These are phyloP conservation scores for Deilephila elpenor DNA, from an alignment of 2,888 invertebrate species.

Conservation along the genomic window DNA sequence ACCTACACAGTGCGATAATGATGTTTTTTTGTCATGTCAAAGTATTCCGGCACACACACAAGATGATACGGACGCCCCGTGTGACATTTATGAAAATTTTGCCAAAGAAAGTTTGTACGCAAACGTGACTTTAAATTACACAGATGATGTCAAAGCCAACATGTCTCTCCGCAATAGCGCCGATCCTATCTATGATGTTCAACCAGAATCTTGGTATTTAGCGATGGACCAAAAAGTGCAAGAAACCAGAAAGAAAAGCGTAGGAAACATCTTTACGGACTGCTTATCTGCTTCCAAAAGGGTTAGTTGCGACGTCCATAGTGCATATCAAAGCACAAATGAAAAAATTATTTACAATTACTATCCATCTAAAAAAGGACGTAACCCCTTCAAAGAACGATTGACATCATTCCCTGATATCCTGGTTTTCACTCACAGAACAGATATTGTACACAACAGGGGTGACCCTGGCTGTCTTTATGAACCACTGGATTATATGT, in stretches of 20 bases:
- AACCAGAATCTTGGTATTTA: background rate
- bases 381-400: conserved; percentile 31
- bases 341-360: conserved; percentile 4
- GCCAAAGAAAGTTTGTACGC: conserved; percentile 30
- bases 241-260: background rate
- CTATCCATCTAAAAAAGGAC: conserved; percentile 16
- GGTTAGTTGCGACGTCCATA: conserved; percentile 7
- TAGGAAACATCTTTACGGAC: no score
- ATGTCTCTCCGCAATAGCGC: background rate
- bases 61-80: background rate
- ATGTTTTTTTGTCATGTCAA: conserved; percentile 5
- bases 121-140: conserved; percentile 41
- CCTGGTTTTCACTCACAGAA: conserved; percentile 40
- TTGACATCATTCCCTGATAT: conserved; percentile 46
- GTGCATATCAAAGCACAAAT: background rate
- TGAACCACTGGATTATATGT: conserved; percentile 51
- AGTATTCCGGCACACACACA: background rate
- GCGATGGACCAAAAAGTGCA: background rate
- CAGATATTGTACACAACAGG: conserved; percentile 54
- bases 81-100: conserved; percentile 9
- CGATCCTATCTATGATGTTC: background rate
- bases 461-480: conserved; percentile 62
- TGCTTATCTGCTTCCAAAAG: background rate
- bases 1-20: background rate
- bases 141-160: conserved; percentile 56